Evolutionary conservation across 1,140 invertebrate genomes (phyloP).

Genomic region (Oppia nitens): DNA sequence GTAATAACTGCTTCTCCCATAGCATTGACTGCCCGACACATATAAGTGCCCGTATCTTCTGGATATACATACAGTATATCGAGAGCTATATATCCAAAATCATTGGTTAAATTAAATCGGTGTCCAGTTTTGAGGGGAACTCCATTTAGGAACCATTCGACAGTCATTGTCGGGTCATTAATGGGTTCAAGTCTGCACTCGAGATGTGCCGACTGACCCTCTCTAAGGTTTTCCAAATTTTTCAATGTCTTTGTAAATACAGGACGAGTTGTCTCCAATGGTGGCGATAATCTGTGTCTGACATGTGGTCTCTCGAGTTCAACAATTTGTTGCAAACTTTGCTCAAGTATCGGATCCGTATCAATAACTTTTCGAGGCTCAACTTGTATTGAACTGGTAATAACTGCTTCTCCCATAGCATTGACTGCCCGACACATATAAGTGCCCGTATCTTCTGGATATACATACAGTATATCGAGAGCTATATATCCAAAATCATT

Average conservation of each 20-base stretch:
- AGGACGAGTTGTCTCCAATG: constrained; percentile 30
- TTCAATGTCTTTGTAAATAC: constrained; percentile 62
- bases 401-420: constrained; percentile 42
- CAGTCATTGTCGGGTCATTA: constrained; percentile 67
- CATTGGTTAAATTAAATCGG: constrained; percentile 76
- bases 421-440: constrained; percentile 34
- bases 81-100: constrained; percentile 86
- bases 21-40: constrained; percentile 61
- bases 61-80: constrained; percentile 83
- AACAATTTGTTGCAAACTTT: constrained; percentile 66
- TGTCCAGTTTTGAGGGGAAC: constrained; percentile 37
- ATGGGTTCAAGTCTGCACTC: constrained; percentile 56
- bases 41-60: constrained; percentile 91
- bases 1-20: constrained; percentile 84
- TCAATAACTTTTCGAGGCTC: constrained; percentile 44
- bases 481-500: constrained; percentile 40
- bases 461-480: constrained; percentile 37
- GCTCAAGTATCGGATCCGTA: constrained; percentile 66
- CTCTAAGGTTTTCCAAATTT: constrained; percentile 57
- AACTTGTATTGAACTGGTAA: constrained; percentile 55
- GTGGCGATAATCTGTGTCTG: not conserved
- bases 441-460: constrained; percentile 31
- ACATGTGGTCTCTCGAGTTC: constrained; percentile 46
- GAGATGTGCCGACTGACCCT: constrained; percentile 67
- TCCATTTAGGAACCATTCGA: constrained; percentile 56